A percentile compares a stretch with the other conserved stretches of the same genome.
phyloP scores from a whole-genome alignment of 2,797 vertebrate species.

The Sebastes miniatus region DNA sequence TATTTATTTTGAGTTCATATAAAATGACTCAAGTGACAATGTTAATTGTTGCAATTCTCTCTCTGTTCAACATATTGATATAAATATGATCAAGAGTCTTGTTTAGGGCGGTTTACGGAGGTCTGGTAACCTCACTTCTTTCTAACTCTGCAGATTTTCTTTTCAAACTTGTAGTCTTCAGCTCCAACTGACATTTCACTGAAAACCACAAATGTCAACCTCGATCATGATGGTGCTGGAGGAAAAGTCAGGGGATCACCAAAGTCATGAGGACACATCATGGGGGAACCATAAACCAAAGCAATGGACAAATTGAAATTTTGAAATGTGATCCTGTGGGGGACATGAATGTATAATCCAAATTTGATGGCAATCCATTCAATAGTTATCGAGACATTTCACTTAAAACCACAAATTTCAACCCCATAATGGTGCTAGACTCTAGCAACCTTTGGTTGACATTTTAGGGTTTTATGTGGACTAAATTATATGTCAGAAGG shows the following conservation, averaged over 20 bases:
- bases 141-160: neutral
- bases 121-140: neutral
- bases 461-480: too few species aligned
- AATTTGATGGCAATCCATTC: neutral
- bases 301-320: neutral
- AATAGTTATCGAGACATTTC: neutral
- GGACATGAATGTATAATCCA: neutral
- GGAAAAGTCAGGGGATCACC: neutral
- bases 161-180: neutral
- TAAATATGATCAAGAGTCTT: neutral
- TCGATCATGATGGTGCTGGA: neutral
- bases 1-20: neutral
- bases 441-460: too few species aligned
- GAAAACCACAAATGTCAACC: neutral
- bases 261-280: neutral
- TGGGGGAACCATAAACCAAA: neutral
- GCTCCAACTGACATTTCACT: neutral
- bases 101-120: neutral
- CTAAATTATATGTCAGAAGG: too few species aligned
- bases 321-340: neutral
- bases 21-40: neutral
- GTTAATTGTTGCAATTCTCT: neutral
- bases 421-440: neutral
- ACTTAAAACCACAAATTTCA: neutral
- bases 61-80: neutral